phyloP scores from a whole-genome alignment of 2,113 vertebrate genomes.

The Thermophis baileyi region DNA sequence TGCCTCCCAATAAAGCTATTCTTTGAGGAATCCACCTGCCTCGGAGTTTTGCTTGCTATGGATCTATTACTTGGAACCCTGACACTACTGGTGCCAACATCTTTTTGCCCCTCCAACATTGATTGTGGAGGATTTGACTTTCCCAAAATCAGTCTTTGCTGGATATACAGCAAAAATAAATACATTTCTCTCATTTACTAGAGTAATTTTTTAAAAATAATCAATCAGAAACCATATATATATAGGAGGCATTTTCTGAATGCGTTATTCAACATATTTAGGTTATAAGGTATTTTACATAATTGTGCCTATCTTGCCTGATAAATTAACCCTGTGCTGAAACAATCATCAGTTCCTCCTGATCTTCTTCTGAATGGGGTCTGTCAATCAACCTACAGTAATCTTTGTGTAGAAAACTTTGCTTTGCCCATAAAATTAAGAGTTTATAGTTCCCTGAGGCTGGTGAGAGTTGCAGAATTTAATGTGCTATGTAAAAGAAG shows the following conservation, averaged over 20 bases:
- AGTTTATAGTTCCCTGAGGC: slow-evolving; percentile 10
- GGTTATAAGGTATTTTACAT: not conserved
- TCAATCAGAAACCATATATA: not conserved
- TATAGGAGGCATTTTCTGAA: not conserved
- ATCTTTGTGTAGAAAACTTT: slow-evolving; percentile 22
- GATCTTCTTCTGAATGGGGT: slow-evolving; percentile 3
- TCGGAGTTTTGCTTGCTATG: too few relatives aligned
- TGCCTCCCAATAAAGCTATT: too few relatives aligned
- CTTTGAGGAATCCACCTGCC: too few relatives aligned
- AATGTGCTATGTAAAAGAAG: slow-evolving; percentile 2
- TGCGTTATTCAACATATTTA: slow-evolving; percentile 6
- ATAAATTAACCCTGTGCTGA: not conserved
- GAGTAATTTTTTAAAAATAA: not conserved
- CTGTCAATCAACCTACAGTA: slow-evolving; percentile 15
- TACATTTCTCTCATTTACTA: not conserved
- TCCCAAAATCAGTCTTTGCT: not conserved
- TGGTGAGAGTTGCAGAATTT: not conserved
- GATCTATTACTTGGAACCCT: too few relatives aligned
- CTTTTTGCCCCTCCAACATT: not conserved
- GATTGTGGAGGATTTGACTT: not conserved
- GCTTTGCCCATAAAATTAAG: slow-evolving; percentile 19
- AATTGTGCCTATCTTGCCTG: not conserved
- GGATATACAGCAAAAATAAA: not conserved
- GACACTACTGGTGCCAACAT: not conserved
- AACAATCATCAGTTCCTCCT: not conserved